Conservation (phyloP, 2,888 invertebrate genomes). For the Cataglyphis livida region DNA sequence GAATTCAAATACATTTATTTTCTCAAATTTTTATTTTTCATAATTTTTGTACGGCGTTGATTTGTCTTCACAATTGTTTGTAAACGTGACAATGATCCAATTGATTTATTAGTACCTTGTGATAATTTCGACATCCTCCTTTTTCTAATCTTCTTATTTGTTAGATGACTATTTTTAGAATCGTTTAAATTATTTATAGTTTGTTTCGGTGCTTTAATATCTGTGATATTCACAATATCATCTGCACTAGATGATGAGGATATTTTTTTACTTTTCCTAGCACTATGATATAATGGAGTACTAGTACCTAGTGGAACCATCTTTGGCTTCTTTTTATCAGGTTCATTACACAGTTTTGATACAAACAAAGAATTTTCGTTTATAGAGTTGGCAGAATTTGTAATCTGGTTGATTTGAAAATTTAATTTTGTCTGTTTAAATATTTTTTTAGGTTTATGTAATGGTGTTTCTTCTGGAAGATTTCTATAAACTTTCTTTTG, state of each 20-base stretch:
- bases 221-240: constrained; percentile 51
- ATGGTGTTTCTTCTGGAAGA: background rate
- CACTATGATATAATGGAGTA: constrained; percentile 49
- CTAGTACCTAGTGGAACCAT: constrained; percentile 45
- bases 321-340: background rate
- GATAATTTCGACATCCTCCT: background rate
- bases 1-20: background rate
- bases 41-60: background rate
- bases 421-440: constrained; percentile 54
- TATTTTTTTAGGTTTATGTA: constrained; percentile 5
- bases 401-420: constrained; percentile 3
- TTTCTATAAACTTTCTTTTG: constrained; percentile 2
- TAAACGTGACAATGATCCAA: background rate
- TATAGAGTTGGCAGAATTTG: background rate
- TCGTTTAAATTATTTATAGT: background rate
- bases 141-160: background rate
- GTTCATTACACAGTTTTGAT: background rate
- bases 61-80: too few relatives aligned
- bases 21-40: background rate
- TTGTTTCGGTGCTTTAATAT: background rate
- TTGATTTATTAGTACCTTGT: background rate
- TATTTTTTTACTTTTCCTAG: background rate
- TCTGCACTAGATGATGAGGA: background rate
- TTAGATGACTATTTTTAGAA: background rate
- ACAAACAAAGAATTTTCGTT: background rate